Evolutionary conservation across 2,113 vertebrate genomes (phyloP), one percentile per base, ranked within the genome.

Genomic region (Caracal caracal): DNA sequence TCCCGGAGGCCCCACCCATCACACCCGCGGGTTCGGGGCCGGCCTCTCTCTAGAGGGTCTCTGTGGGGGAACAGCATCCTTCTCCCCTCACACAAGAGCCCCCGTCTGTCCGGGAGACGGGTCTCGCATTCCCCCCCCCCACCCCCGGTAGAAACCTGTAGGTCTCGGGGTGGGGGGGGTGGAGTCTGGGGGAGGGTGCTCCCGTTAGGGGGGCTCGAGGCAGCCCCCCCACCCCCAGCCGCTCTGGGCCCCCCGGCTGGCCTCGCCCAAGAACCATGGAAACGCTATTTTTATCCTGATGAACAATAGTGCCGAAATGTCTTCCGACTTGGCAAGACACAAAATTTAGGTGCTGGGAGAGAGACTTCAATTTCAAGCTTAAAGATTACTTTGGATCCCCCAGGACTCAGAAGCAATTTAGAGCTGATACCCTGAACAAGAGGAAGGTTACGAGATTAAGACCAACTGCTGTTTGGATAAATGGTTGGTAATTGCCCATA

Each of bases 381-480:
- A 99, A 98, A 99, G 98, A 99, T 99, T 98, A 99, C 98, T 99
- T 99, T 98, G 97, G 66, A 96, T 99, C 99, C 98, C 99, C 92
- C 96, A 98, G 98, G 99, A 99, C 98, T 97, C 98, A 98, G 98
- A 99, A 99, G 99, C 99, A 99, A 99, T 99, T 99, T 99, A 99
- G 98, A 98, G 98, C 98, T 98, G 98, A 98, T 98, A 98, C 98
- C 98, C 98, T 98, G 98, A 98, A 98, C 98, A 98, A 98, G 99
- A 98, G 98, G 98, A 98, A 99, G 98, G 98, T 98, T 99, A 98
- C 98, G 97, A 99, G 98, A 99, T 99, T 99, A 99, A 98, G 98
- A 99, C 98, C 98, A 99, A 99, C 99, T 97, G 98, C 99, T 99
- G 98, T 99, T 99, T 99, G 98, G 98, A 98, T 99, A 99, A 99